Conservation (phyloP, 2,888 invertebrate genomes). For the Eupithecia dodoneata region DNA sequence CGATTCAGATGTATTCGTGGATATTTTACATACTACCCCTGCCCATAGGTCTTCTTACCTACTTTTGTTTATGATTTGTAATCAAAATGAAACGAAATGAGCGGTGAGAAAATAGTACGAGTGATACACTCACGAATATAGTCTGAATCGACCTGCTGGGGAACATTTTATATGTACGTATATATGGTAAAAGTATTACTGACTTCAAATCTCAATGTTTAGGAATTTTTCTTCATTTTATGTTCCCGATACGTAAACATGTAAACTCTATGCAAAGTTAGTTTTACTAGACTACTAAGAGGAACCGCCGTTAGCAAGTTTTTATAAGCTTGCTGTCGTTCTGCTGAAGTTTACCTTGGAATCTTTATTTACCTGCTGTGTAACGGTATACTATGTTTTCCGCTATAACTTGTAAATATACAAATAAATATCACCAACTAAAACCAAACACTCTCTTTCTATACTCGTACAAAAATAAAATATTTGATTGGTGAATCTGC, state of each 20-base stretch:
- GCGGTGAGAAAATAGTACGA: too few species aligned
- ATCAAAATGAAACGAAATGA: too few species aligned
- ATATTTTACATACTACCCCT: too few species aligned
- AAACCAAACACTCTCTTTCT: background rate
- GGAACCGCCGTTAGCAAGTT: background rate
- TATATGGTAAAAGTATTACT: too few species aligned
- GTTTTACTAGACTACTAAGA: background rate
- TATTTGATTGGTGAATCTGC: too few species aligned
- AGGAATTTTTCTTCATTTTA: background rate
- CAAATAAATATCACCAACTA: background rate
- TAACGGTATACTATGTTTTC: background rate
- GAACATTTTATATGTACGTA: too few species aligned
- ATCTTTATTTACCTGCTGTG: background rate
- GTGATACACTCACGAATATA: too few species aligned
- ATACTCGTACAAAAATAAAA: background rate
- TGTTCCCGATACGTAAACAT: background rate
- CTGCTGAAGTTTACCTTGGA: background rate
- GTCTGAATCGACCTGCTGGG: too few species aligned
- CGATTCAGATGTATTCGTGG: too few species aligned
- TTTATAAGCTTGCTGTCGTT: background rate
- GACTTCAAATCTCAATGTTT: too few species aligned
- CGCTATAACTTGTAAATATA: background rate
- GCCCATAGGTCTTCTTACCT: too few species aligned
- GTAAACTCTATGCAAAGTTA: background rate
- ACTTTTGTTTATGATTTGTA: too few species aligned